Evolutionary conservation across 2,797 vertebrate species (phyloP).

Genomic region (Hafferia zeledoni): DNA sequence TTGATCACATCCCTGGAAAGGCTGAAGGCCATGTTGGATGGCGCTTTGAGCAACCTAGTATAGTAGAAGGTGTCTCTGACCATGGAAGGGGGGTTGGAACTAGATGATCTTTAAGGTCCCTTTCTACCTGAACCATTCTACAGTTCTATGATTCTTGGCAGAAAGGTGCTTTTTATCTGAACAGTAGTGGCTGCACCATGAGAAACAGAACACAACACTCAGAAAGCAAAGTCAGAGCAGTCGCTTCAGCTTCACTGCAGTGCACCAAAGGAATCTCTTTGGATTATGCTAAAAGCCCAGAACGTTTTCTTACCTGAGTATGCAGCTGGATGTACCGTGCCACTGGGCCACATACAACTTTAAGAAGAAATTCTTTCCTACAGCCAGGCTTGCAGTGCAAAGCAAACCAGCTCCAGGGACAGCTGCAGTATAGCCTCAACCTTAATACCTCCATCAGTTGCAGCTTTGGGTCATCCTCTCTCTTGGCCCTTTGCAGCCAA

Average conservation of each 20-base stretch:
- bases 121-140: not conserved
- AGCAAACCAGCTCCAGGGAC: not conserved
- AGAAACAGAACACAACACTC: not conserved
- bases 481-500: not conserved
- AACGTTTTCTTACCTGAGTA: rapidly evolving
- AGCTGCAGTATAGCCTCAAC: not conserved
- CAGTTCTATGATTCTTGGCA: not conserved
- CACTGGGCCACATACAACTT: not conserved
- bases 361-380: not conserved
- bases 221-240: not conserved
- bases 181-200: not conserved
- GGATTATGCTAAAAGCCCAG: not conserved
- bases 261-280: not conserved
- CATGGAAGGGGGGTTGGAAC: not conserved
- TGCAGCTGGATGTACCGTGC: not conserved
- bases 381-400: not conserved
- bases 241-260: not conserved
- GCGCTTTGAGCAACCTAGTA: not conserved
- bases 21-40: not conserved
- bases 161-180: not conserved
- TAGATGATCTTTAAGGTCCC: not conserved
- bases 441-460: not conserved
- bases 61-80: not conserved
- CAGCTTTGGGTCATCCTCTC: not conserved
- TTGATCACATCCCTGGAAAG: not conserved